Evolutionary conservation across 1,140 invertebrate genomes (phyloP).

Genomic region (Drosophila saltans): DNA sequence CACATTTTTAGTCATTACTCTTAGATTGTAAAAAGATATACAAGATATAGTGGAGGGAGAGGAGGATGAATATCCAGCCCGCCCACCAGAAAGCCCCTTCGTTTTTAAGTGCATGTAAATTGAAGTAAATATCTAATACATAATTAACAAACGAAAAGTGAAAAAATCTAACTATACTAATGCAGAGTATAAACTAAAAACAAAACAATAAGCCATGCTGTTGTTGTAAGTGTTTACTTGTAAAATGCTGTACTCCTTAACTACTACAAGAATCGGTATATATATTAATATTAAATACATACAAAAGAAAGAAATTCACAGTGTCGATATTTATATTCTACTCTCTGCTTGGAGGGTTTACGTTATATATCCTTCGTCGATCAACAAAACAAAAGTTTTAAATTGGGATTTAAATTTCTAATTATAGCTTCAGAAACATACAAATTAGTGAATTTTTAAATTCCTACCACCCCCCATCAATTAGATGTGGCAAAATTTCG

Average conservation of each 20-base stretch:
- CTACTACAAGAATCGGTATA: constrained; percentile 59
- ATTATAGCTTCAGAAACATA: too few species aligned
- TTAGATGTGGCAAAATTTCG: too few species aligned
- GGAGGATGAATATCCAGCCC: not conserved
- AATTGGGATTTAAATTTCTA: too few species aligned
- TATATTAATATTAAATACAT: constrained; percentile 62
- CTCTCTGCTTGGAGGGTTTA: too few species aligned
- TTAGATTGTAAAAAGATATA: constrained; percentile 58
- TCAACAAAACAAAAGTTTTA: too few species aligned
- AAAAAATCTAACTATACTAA: constrained; percentile 26
- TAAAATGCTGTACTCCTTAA: constrained; percentile 79
- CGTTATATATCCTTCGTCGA: too few species aligned
- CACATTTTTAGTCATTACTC: constrained; percentile 64
- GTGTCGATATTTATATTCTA: too few species aligned
- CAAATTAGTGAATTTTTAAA: too few species aligned
- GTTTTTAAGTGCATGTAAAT: constrained; percentile 63
- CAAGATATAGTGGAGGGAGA: not conserved
- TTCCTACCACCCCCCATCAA: too few species aligned
- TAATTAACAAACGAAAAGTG: constrained; percentile 41
- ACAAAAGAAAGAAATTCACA: constrained; percentile 28
- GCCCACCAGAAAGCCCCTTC: constrained; percentile 10
- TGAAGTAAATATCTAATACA: constrained; percentile 43
- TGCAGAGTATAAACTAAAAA: constrained; percentile 68
- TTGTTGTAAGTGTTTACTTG: constrained; percentile 68
- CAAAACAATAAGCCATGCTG: constrained; percentile 58